Base-by-base conservation (phyloP, 2,113 vertebrate species). In the Channa maculata region DNA sequence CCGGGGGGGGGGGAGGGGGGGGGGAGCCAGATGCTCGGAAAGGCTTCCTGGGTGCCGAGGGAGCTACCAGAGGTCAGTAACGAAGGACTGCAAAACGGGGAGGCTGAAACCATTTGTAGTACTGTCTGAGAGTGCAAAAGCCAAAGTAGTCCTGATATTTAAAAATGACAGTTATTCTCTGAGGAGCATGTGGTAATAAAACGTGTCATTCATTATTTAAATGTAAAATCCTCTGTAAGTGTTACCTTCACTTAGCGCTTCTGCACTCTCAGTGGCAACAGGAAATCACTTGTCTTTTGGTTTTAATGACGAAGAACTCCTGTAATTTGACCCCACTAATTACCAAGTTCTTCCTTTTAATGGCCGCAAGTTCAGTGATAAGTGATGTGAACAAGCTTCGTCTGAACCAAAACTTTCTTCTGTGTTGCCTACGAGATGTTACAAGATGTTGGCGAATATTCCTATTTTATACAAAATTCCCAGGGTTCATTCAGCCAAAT, bases 1-100 rank as follows among this genome's bases (percentile, higher is more conserved):
- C n/a, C n/a, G n/a, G n/a, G n/a, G n/a, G n/a, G n/a, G n/a, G n/a
- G n/a, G n/a, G n/a, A n/a, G n/a, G n/a, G n/a, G 53, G 55, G 9
- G 62, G 69, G 24, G 69, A 76, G 68, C 76, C 88, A 80, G 86
- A 83, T 82, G 83, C 81, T 61, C 52, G 52, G 70, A 38, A 61
- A 76, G 39, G 52, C 34, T 72, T 78, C 82, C 44, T 61, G 11
- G 6, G 59, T 69, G 65, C 71, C 41, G 4, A 57, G 62, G 78
- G 75, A 81, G 63, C 38, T 33, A 53, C 15, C 48, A 61, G 65
- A 81, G 84, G 79, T 85, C 74, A 83, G 55, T 51, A 77, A 57
- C 58, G 75, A 84, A 80, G 63, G 77, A 76, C 80, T 83, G 71
- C 39, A 53, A 69, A 77, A 71, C 49, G 63, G 43, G 9, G 9